These are phyloP conservation scores for Lypha dubia DNA, from an alignment of 2,888 invertebrate genomes.

Conservation along the genomic window DNA sequence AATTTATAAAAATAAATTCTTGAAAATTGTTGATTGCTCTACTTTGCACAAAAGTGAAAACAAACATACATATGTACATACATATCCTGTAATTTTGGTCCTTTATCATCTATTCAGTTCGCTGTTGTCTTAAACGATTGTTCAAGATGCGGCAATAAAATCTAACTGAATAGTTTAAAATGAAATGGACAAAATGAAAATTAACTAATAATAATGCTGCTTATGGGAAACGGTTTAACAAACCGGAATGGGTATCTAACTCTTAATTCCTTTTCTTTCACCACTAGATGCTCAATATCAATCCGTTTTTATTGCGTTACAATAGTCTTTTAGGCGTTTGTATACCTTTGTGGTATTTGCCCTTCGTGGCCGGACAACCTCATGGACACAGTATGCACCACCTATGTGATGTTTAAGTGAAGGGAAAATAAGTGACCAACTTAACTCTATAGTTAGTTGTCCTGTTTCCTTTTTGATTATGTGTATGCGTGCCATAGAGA, in stretches of 20 bases:
- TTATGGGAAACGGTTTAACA: conserved; percentile 81
- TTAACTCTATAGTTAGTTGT: conserved; percentile 41
- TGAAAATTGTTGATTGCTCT: conserved; percentile 54
- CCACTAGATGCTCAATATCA: conserved; percentile 38
- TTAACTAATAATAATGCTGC: conserved; percentile 80
- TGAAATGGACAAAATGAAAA: conserved; percentile 74
- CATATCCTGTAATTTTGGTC: conserved; percentile 38
- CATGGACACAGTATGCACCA: not conserved
- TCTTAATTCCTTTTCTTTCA: conserved; percentile 44
- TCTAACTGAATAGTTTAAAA: conserved; percentile 77
- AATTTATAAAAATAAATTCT: conserved; percentile 58
- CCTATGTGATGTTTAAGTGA: conserved; percentile 26
- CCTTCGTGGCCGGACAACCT: not conserved
- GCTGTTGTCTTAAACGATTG: conserved; percentile 75
- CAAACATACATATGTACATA: too few relatives aligned
- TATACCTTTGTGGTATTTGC: not conserved
- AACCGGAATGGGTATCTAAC: conserved; percentile 17
- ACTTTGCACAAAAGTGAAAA: conserved; percentile 51
- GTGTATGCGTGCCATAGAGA: conserved; percentile 10
- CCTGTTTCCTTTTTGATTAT: conserved; percentile 33
- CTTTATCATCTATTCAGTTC: conserved; percentile 44
- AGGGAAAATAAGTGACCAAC: conserved; percentile 17
- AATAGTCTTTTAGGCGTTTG: too few relatives aligned
- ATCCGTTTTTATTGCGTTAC: conserved; percentile 40
- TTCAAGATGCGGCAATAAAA: conserved; percentile 83